phyloP scores from a whole-genome alignment of 1,140 invertebrate genomes.

The Eumeta japonica region DNA sequence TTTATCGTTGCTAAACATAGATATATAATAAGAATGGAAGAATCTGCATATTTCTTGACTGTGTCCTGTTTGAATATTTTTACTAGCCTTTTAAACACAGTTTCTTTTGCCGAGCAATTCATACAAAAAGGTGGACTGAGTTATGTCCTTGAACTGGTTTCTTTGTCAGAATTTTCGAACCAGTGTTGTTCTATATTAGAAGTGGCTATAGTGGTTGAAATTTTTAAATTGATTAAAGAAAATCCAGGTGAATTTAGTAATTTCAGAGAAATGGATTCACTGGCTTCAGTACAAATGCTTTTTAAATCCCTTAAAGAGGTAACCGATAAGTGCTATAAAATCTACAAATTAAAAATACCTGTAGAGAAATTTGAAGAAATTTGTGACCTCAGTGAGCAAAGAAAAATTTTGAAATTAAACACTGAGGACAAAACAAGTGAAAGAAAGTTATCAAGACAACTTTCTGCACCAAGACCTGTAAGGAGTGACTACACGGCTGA shows the following conservation, averaged over 20 bases:
- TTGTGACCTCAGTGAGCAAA: conserved; percentile 29
- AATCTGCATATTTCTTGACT: conserved; percentile 59
- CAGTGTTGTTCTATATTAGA: conserved; percentile 64
- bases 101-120: conserved; percentile 61
- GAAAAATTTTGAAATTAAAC: neutral
- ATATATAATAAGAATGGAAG: conserved; percentile 43
- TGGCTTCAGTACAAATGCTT: conserved; percentile 54
- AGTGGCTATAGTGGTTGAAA: conserved; percentile 62
- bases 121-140: conserved; percentile 58
- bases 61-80: conserved; percentile 64
- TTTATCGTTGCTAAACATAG: conserved; percentile 59
- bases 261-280: conserved; percentile 33
- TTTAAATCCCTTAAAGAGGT: conserved; percentile 54
- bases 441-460: conserved; percentile 13
- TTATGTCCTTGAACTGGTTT: conserved; percentile 57
- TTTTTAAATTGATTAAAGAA: conserved; percentile 51
- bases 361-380: conserved; percentile 27
- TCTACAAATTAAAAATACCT: conserved; percentile 34
- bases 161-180: conserved; percentile 57
- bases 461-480: conserved; percentile 3
- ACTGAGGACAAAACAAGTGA: neutral
- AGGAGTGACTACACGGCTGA: too few species aligned
- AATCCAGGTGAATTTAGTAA: conserved; percentile 30
- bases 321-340: conserved; percentile 43
- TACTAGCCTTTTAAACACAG: conserved; percentile 58